These are phyloP conservation scores for Belgica antarctica DNA, from an alignment of 2,888 invertebrate genomes.

Conservation along the genomic window DNA sequence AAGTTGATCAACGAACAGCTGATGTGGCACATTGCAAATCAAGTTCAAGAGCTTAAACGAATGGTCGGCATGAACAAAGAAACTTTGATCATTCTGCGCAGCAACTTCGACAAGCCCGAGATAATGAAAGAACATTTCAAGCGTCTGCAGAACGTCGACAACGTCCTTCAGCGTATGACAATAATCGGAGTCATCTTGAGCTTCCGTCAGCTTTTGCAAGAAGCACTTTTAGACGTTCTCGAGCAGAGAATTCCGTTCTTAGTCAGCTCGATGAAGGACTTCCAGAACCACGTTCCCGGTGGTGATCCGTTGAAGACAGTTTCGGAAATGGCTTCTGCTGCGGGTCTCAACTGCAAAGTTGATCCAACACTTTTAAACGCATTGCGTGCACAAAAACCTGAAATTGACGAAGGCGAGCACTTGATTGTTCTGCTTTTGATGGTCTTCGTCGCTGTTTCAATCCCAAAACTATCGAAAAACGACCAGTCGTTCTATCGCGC, in stretches of 20 bases:
- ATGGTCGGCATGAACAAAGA: conserved; percentile 91
- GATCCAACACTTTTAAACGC: conserved; percentile 93
- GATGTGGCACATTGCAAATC: conserved; percentile 98
- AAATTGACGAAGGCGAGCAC: conserved; percentile 89
- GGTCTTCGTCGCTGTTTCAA: conserved; percentile 98
- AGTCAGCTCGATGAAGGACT: conserved; percentile 90
- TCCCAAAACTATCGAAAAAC: conserved; percentile 88
- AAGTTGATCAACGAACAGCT: conserved; percentile 93
- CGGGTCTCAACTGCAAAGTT: conserved; percentile 89
- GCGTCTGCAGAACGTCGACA: conserved; percentile 85
- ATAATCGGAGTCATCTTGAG: conserved; percentile 97
- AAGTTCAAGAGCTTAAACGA: conserved; percentile 93
- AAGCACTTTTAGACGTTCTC: conserved; percentile 88
- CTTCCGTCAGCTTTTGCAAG: conserved; percentile 90
- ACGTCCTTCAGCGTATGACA: conserved; percentile 93
- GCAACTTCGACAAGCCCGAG: conserved; percentile 98
- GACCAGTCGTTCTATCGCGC: conserved; percentile 87
- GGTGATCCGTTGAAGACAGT: conserved; percentile 88
- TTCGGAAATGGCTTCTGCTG: conserved; percentile 96
- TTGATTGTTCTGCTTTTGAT: conserved; percentile 89
- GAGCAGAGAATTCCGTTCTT: conserved; percentile 94
- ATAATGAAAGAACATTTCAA: conserved; percentile 96
- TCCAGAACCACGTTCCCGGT: conserved; percentile 86
- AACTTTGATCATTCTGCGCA: conserved; percentile 81
- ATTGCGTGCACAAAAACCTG: conserved; percentile 82